These are phyloP conservation scores for Apostichopus leukothele DNA, from an alignment of 53 echinoderm and acorn worm species.

Conservation along the genomic window DNA sequence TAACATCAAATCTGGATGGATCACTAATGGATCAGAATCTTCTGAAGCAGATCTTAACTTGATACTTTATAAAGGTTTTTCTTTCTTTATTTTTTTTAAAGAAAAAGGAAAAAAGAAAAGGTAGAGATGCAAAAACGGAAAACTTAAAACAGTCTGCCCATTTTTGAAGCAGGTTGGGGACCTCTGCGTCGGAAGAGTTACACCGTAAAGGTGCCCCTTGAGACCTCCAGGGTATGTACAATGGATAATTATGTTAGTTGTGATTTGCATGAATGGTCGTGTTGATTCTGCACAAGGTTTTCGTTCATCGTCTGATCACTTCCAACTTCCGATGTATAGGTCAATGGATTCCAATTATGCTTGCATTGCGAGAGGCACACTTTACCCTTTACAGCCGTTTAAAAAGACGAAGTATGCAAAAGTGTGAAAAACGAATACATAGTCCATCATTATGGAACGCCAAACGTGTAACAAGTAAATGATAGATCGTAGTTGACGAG, in stretches of 20 bases:
- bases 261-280: constrained; percentile 11
- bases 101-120: too few relatives aligned
- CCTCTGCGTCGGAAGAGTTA: background rate
- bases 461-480: too few relatives aligned
- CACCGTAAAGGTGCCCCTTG: background rate
- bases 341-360: too few relatives aligned
- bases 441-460: background rate
- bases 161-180: background rate
- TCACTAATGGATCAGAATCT: too few relatives aligned
- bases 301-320: background rate
- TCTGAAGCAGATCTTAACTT: too few relatives aligned
- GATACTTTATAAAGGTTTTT: too few relatives aligned
- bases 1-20: too few relatives aligned
- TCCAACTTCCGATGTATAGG: background rate
- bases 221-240: background rate
- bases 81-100: too few relatives aligned
- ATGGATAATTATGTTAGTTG: background rate
- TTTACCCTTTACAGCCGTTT: background rate
- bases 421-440: background rate
- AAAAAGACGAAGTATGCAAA: background rate
- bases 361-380: background rate
- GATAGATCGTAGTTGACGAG: too few relatives aligned
- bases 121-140: too few relatives aligned
- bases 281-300: background rate
- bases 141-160: too few relatives aligned